A percentile compares a stretch with the other conserved stretches of the same genome.
Conservation (phyloP, 2,888 invertebrate species). For the Meghimatium bilineatum region DNA sequence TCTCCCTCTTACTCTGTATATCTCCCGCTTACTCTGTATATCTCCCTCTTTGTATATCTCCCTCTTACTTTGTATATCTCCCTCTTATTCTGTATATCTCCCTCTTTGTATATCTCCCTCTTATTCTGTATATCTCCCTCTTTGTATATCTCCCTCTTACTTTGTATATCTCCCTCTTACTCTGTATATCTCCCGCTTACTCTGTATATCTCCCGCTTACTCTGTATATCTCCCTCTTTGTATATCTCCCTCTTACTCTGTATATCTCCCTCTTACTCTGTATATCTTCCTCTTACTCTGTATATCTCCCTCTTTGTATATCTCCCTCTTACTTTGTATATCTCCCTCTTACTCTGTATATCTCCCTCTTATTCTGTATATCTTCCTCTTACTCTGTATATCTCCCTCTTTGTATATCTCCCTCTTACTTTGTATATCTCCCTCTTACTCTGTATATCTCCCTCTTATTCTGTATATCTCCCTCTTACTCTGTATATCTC, state of each 20-base stretch:
- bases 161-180: background rate
- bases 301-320: no score
- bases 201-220: background rate
- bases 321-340: no score
- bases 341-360: no score
- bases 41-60: background rate
- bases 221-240: background rate
- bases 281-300: no score
- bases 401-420: no score
- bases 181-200: background rate
- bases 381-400: no score
- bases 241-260: background rate
- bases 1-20: no score
- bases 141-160: no score
- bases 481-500: background rate
- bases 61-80: background rate
- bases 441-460: background rate
- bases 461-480: background rate
- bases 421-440: no score
- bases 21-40: no score
- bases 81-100: background rate
- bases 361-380: no score
- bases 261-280: background rate
- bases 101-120: background rate
- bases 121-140: background rate